Evolutionary conservation across 2,888 invertebrate species (phyloP), one percentile per base, ranked within the genome.

Genomic region (Alentia gelatinosa): DNA sequence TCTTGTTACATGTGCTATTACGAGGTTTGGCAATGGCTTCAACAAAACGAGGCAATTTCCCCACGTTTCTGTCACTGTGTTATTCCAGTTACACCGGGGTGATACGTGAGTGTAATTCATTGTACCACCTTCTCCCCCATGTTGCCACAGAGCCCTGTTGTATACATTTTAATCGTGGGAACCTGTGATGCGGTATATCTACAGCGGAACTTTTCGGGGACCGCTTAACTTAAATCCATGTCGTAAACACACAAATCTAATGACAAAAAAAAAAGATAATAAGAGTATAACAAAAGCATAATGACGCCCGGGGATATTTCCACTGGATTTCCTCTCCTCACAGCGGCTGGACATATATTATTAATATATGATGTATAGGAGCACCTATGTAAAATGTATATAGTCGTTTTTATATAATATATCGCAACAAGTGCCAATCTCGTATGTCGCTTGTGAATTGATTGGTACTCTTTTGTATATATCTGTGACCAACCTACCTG

Each of bases 391-490:
- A 86, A 47, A 86, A 47, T 86, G 86, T 86, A 86, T 86, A 86
- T 86, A 86, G 86, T 26, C 35, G 47, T 86, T 86, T 86, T 56
- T 86, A 86, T 86, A 86, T 86, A n/a, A 86, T 42, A 35, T 86
- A 86, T 42, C 47, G 47, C 86, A 86, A 86, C 86, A 42, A 86
- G 47, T 47, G 47, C 86, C 86, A 47, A 47, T 42, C 35, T 19
- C 40, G 37, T 5, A 35, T 83, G 83, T 83, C 83, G 50, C 86
- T 47, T 86, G 79, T 86, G 86, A 42, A n/a, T 26, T 84, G 84
- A 40, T 84, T 86, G 86, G 86, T 86, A 86, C 86, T 86, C 9
- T 86, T n/a, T 86, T 86, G 86, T 86, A 86, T 30, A 86, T 86
- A 86, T 50, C 26, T 33, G 50, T 86, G 50, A 86, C 42, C 19